phyloP scores from a whole-genome alignment of 2,888 invertebrate genomes.

The Crossocerus cetratus region DNA sequence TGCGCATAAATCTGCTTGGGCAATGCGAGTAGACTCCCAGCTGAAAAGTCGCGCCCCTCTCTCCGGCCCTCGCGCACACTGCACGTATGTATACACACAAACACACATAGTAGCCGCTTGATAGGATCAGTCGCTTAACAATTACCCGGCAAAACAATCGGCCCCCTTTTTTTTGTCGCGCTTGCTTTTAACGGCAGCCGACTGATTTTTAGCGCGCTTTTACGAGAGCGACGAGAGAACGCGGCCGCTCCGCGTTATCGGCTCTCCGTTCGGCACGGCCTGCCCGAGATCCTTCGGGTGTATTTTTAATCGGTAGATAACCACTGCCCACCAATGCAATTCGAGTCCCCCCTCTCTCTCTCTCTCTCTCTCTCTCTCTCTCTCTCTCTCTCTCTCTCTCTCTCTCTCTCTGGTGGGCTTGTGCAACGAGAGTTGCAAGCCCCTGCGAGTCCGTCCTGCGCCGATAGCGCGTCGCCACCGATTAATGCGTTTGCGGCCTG shows the following conservation, averaged over 20 bases:
- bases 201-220: constrained; percentile 15
- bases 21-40: not conserved
- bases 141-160: not conserved
- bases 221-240: constrained; percentile 4
- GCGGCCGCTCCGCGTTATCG: constrained; percentile 11
- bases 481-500: no score
- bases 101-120: not conserved
- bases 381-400: not conserved
- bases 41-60: not conserved
- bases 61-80: not conserved
- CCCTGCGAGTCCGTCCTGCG: no score
- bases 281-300: constrained; percentile 7
- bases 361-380: not conserved
- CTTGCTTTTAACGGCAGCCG: not conserved
- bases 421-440: no score
- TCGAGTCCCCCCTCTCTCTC: constrained; percentile 11
- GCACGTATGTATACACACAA: not conserved
- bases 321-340: constrained; percentile 21
- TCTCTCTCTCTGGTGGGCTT: not conserved
- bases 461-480: no score
- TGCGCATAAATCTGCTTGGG: not conserved
- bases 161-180: not conserved
- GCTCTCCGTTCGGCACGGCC: not conserved
- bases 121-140: constrained; percentile 12
- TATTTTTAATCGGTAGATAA: constrained; percentile 35